These are phyloP conservation scores for Tanypteryx hageni DNA, from an alignment of 2,888 invertebrate species.

Conservation along the genomic window DNA sequence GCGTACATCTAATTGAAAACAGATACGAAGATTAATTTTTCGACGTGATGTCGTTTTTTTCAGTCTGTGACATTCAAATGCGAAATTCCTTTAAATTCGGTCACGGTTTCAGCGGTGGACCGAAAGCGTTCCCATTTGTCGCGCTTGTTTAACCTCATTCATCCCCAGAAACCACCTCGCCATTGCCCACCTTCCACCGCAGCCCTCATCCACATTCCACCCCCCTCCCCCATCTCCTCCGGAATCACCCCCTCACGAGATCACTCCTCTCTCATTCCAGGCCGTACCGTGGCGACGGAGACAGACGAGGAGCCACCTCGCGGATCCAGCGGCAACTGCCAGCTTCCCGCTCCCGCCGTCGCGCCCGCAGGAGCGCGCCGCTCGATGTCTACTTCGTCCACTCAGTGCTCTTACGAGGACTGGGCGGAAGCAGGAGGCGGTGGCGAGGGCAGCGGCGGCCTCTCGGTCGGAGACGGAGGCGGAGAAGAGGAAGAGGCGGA, in stretches of 20 bases:
- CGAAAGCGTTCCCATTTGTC: no score
- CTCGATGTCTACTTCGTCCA: slow-evolving; percentile 59
- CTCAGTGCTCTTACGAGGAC: slow-evolving; percentile 60
- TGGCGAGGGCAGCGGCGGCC: no score
- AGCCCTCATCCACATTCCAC: not conserved
- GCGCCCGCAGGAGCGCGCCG: slow-evolving; percentile 51
- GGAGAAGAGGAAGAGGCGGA: slow-evolving; percentile 34
- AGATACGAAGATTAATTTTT: no score
- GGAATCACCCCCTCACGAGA: not conserved
- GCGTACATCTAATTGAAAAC: no score
- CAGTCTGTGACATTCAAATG: no score
- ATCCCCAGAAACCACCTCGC: no score
- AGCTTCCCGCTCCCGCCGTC: slow-evolving; percentile 17
- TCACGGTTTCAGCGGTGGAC: no score
- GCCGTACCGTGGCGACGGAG: slow-evolving; percentile 55
- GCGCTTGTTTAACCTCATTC: no score
- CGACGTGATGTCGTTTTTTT: no score
- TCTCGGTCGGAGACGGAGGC: not conserved
- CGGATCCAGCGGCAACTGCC: slow-evolving; percentile 41
- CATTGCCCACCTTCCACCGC: no score
- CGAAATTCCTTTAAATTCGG: no score
- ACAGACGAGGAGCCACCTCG: slow-evolving; percentile 61
- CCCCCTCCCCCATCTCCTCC: not conserved
- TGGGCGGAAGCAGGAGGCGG: slow-evolving; percentile 39
- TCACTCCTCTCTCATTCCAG: not conserved